Evolutionary conservation across 2,797 vertebrate species (phyloP).

Genomic region (Hydrocynus forskahlii): DNA sequence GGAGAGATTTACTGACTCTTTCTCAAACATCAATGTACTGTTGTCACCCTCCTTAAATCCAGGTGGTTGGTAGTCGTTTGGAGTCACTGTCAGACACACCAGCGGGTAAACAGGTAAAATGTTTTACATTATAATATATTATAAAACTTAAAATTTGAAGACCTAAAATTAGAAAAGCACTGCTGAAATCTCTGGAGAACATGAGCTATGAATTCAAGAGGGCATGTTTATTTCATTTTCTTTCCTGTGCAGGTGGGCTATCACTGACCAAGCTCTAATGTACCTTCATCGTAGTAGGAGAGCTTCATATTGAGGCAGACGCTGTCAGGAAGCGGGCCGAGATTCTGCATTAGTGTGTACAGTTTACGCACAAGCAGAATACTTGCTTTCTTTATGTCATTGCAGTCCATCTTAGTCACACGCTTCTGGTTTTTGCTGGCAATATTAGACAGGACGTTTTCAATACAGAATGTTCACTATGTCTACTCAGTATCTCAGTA

Average conservation of each 20-base stretch:
- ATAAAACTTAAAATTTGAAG: not conserved
- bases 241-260: not conserved
- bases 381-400: constrained; percentile 88
- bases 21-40: constrained; percentile 81
- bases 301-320: constrained; percentile 95
- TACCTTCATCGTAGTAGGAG: constrained; percentile 92
- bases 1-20: constrained; percentile 83
- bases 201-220: not conserved
- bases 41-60: constrained; percentile 87
- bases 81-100: constrained; percentile 83
- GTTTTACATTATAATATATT: not conserved
- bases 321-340: constrained; percentile 86
- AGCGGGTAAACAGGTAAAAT: not conserved
- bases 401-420: constrained; percentile 66
- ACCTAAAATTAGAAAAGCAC: not conserved
- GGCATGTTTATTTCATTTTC: not conserved
- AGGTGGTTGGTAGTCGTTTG: constrained; percentile 90
- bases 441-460: constrained; percentile 9
- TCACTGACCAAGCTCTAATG: constrained; percentile 9
- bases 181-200: not conserved
- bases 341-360: constrained; percentile 92
- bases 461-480: not conserved
- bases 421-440: constrained; percentile 61
- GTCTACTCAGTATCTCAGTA: too few relatives aligned
- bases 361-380: constrained; percentile 93